Conservation (phyloP, 2,113 vertebrate species). For the Prionailurus bengalensis region DNA sequence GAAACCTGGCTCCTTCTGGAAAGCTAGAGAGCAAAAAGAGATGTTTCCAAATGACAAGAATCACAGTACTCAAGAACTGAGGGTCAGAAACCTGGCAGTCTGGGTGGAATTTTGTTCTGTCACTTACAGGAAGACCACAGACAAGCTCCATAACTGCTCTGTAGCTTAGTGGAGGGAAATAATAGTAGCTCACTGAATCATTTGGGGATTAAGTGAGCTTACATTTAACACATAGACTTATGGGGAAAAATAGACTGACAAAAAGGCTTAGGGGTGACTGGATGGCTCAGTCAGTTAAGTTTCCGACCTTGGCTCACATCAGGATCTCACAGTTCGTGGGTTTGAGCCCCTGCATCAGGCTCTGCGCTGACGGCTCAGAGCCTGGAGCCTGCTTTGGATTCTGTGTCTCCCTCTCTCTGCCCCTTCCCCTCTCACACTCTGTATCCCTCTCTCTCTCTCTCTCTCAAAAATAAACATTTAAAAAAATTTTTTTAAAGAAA, state of each 20-base stretch:
- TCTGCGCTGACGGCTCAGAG: no score
- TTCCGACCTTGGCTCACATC: no score
- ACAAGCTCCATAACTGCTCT: neutral
- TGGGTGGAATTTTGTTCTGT: neutral
- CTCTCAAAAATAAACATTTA: no score
- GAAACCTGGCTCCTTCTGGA: neutral
- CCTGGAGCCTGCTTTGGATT: no score
- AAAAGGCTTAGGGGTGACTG: no score
- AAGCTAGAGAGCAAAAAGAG: neutral
- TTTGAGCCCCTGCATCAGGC: no score
- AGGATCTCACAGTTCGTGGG: no score
- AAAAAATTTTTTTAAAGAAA: neutral
- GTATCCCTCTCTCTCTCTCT: no score
- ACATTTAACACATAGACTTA: neutral
- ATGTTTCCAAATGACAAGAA: neutral
- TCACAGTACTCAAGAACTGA: neutral
- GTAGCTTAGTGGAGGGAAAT: neutral
- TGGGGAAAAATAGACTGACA: neutral
- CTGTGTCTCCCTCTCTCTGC: no score
- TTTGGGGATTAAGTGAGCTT: neutral
- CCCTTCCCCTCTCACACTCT: no score
- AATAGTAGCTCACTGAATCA: neutral
- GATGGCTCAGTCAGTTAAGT: no score
- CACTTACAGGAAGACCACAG: neutral
- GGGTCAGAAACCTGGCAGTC: neutral